Base-by-base conservation (phyloP, 2,797 vertebrate genomes). In the Vireo griseus region DNA sequence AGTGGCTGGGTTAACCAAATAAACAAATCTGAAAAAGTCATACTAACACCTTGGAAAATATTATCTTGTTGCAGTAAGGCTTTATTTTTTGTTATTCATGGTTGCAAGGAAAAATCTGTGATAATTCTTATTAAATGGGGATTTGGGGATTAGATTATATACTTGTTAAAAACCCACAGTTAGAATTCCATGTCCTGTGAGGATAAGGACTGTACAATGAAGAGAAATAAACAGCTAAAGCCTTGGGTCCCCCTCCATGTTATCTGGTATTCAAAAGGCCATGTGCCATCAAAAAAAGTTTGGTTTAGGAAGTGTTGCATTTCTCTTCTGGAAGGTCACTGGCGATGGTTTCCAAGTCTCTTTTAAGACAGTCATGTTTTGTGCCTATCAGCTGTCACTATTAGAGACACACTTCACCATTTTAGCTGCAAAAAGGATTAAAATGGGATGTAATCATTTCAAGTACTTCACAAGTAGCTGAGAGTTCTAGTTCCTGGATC, bases 381-480 rank as follows among this genome's bases (percentile, higher is more conserved):
- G n/a, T 57, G 42, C 35, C 68, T 73, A 58, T 89, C 75, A 51
- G 44, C 28, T 95, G 65, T 42, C 68, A 74, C 31, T 28, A 24
- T 45, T 75, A 55, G 40, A 93, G 77, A 61, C 35, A 52, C 2
- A 58, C 78, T 80, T 90, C 75, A 59, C 40, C 72, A 88, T 78
- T 94, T 72, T 55, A 93, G 39, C 58, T 80, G 29, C 19, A 86
- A 69, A 89, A 79, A 39, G 33, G 45, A 92, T 90, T 92, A 86
- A 94, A 94, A 95, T 35, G 65, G 61, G 39, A 83, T 78, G 73
- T 15, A 91, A 90, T 94, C 16, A 93, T 55, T 84, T 92, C 65
- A 66, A 96, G 91, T 74, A 57, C 68, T 83, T 66, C 62, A 83
- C 69, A 91, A 90, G 91, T 75, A 92, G 72, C 61, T 90, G 68